Base-by-base conservation (phyloP, 2,113 vertebrate genomes). In the Blennius ocellaris region DNA sequence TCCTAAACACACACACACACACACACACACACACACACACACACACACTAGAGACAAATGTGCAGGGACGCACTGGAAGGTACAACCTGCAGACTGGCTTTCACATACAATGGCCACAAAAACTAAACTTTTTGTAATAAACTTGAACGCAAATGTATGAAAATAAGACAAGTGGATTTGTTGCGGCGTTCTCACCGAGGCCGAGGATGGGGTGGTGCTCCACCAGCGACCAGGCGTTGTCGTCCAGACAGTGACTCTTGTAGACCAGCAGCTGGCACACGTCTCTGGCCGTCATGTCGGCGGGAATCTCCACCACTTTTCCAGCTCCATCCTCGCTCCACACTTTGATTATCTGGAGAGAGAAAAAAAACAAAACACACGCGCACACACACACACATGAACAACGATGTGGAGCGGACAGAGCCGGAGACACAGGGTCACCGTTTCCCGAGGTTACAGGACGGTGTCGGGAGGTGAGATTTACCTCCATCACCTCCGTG, bases 261-360 rank as follows among this genome's bases (percentile, higher is more conserved):
- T 99, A 97, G 86, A 99, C 95, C 88, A 99, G 96, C 81, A 98
- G 87, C 92, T 99, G 97, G 90, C 97, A 99, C 85, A 99, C 94
- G 71, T 99, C 97, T 86, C 97, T 95, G 85, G 97, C 95, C 1
- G 95, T 98, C 96, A 97, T 97, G 92, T 99, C 96, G 8, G 95
- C 94, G 7, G 95, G 95, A 78, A 99, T 96, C 94, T 99, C 97
- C 93, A 99, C 94, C 89, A 97, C 96, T 92, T 96, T 99, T 83
- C 97, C 95, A 11, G 96, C 96, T 61, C 97, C 98, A 92, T 99
- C 98, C 92, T 99, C 98, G 78, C 96, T 96, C 90, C 96, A 99
- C 93, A 99, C 93, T 93, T 96, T 99, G 83, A 99, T 94, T 83
- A 98, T 96, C 98, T 99, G 93, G n/a, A n/a, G n/a, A n/a, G n/a